Base-by-base conservation (phyloP, 2,797 vertebrate genomes). In the Dryobates pubescens region DNA sequence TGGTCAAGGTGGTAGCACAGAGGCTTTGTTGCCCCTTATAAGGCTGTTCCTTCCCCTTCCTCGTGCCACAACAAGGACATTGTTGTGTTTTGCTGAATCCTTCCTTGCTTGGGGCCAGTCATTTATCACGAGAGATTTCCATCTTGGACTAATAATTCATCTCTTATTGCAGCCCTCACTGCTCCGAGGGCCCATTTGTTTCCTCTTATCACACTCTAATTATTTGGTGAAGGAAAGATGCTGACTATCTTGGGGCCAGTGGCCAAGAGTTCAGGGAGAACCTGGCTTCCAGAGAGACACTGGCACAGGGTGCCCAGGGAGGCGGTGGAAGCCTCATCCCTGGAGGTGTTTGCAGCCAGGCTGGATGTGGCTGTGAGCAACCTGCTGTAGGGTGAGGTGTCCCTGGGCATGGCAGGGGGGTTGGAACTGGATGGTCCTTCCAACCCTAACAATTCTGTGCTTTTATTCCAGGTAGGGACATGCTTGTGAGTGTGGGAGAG, bases 91-190 rank as follows among this genome's bases (percentile, higher is more conserved):
- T 94, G 67, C 88, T 83, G 86, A 87, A 78, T 87, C 79, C 86
- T 86, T 92, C 90, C 84, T 95, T 94, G 90, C 92, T 96, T 78
- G 82, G 79, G 92, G 93, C 86, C 76, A 76, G 57, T 88, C 93
- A 96, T 95, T 95, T 93, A 96, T 96, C 95, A 94, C 80, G 82
- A 57, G 93, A 92, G 93, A 96, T 96, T 96, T 89, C 88, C 92
- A 96, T 96, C 95, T 96, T 96, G 95, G 90, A 72, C 90, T 94
- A 94, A 96, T 96, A 94, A 96, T 92, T 96, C 92, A 90, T 94
- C 82, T 87, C 75, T 85, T 94, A 90, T 87, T 94, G 92, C 93
- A 89, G 94, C 65, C 84, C 86, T 86, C 53, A 1, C 86, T 83
- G 82, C 79, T 92, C 90, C 4, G 1, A 94, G 93, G 82, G 27